These are phyloP conservation scores for Enteromius anoplus DNA, from an alignment of 2,797 vertebrate genomes.

Conservation along the genomic window DNA sequence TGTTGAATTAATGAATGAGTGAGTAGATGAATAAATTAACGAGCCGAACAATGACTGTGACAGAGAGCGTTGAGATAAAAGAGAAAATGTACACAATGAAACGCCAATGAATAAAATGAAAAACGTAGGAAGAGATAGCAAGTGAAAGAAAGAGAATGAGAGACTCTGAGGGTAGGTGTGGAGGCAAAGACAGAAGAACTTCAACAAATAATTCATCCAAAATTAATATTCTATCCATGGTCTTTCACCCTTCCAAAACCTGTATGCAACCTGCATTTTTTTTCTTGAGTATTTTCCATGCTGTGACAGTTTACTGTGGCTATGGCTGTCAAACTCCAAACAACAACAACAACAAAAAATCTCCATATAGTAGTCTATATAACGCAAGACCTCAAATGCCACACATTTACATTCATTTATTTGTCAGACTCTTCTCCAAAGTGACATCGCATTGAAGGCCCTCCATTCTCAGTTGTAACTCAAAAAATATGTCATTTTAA, in stretches of 20 bases:
- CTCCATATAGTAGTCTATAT: neutral
- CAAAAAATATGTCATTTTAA: neutral
- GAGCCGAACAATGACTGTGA: slow-evolving; percentile 10
- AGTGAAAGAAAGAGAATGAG: slow-evolving; percentile 1
- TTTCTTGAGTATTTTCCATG: neutral
- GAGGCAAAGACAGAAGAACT: neutral
- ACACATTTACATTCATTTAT: neutral
- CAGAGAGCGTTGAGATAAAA: neutral
- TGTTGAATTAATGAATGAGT: slow-evolving; percentile 27
- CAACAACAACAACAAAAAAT: neutral
- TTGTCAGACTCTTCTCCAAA: slow-evolving; percentile 2
- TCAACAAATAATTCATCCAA: neutral
- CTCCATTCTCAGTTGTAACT: neutral
- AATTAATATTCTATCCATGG: slow-evolving; percentile 8
- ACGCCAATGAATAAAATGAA: neutral
- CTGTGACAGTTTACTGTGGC: slow-evolving; percentile 16
- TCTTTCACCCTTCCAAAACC: slow-evolving; percentile 3
- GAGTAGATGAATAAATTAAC: slow-evolving; percentile 29
- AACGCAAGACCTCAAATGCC: neutral
- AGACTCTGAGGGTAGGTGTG: neutral
- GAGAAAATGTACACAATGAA: slow-evolving; percentile 16
- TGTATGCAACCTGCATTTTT: neutral
- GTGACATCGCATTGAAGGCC: neutral
- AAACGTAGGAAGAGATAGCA: slow-evolving; percentile 1
- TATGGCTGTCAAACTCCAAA: slow-evolving; percentile 14